These are phyloP conservation scores for Cinclus mexicanus DNA, from an alignment of 2,113 vertebrate species.

Conservation along the genomic window DNA sequence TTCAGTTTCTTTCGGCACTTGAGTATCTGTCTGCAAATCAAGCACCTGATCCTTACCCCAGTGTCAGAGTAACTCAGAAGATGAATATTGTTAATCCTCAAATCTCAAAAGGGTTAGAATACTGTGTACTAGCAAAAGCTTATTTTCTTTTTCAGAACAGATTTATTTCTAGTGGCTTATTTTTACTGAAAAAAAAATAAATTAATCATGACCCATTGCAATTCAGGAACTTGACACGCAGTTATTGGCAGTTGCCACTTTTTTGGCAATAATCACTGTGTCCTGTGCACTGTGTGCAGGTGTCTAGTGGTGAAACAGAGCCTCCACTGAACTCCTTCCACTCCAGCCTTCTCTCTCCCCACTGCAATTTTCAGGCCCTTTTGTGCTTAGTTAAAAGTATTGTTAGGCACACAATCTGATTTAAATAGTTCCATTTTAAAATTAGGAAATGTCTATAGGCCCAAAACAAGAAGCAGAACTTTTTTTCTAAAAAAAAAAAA, in stretches of 20 bases:
- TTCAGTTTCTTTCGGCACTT: background rate
- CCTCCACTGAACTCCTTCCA: background rate
- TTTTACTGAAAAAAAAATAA: background rate
- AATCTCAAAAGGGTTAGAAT: background rate
- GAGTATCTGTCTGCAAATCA: background rate
- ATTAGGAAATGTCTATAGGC: background rate
- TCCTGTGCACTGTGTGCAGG: background rate
- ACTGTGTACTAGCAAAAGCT: background rate
- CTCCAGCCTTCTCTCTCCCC: background rate
- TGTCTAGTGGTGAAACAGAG: background rate
- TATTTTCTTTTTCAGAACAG: background rate
- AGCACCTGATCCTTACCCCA: background rate
- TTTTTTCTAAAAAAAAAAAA: background rate
- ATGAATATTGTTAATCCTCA: background rate
- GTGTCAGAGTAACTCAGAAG: background rate
- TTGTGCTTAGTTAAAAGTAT: background rate
- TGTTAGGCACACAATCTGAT: background rate
- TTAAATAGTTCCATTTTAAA: background rate
- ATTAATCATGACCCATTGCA: background rate
- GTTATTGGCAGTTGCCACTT: background rate
- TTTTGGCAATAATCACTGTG: background rate
- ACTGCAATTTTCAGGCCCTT: background rate
- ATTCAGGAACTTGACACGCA: background rate
- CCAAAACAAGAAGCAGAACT: background rate
- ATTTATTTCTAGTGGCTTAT: background rate